Evolutionary conservation across 2,888 invertebrate species (phyloP), one percentile per base, ranked within the genome.

Genomic region (Pecten maximus): DNA sequence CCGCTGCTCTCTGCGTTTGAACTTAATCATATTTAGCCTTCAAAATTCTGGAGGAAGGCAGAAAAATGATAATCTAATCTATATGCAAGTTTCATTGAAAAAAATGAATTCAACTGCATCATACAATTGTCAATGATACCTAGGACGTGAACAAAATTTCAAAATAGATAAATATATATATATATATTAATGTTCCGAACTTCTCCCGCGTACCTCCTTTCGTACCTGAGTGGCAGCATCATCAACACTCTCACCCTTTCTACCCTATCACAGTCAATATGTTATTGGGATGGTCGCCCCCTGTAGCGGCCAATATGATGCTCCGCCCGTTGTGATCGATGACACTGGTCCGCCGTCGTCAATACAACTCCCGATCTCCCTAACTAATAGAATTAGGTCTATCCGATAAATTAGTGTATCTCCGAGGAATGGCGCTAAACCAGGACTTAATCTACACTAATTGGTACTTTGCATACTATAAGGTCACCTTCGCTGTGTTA

Each of bases 381-480:
- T 10, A 74, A 74, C 74, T 74, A 74, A 74, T 74, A 74, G 74
- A 74, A 74, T 74, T 74, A 35, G 74, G 35, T 74, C 74, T 74
- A 74, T 35, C 74, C 28, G 74, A 74, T 74, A 74, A 74, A 74
- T 74, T 74, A 74, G 74, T 8, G 74, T 74, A 35, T 35, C 74
- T 74, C 74, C 35, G 28, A 28, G 74, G 74, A 74, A 74, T 74
- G 74, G 74, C 74, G 28, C 23, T 74, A 74, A 74, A 74, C 74
- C 74, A 28, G 28, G 74, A 74, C 74, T 74, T 74, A 74, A 74
- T 74, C 74, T 74, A 74, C 74, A 35, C 74, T 74, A 74, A 74
- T 74, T 74, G 74, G 10, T 74, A 74, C 74, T 74, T 74, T 74
- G 74, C 74, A 74, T 74, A 74, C 74, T 74, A 74, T 74, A 74